These are phyloP conservation scores for Dioctria linearis DNA, from an alignment of 2,888 invertebrate genomes.

Conservation along the genomic window DNA sequence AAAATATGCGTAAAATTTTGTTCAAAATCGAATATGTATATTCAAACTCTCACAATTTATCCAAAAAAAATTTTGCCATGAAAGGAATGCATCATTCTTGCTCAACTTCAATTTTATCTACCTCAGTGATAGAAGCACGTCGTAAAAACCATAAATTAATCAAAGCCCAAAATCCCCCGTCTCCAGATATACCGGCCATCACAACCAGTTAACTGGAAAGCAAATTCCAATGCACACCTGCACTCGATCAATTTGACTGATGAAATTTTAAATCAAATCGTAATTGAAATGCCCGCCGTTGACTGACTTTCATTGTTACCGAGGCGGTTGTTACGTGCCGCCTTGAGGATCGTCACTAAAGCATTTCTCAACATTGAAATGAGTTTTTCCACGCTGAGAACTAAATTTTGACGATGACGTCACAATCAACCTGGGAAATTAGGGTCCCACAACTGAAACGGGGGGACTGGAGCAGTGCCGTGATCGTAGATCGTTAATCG, in stretches of 20 bases:
- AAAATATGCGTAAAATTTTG: too few species aligned
- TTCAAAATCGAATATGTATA: too few species aligned
- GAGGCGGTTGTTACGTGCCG: slow-evolving; percentile 14
- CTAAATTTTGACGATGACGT: slow-evolving; percentile 15
- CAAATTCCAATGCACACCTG: slow-evolving; percentile 54
- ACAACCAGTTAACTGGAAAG: slow-evolving; percentile 24
- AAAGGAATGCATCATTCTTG: too few species aligned
- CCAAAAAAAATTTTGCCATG: too few species aligned
- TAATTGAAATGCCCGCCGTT: slow-evolving; percentile 47
- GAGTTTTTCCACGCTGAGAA: background rate
- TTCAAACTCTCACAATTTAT: too few species aligned
- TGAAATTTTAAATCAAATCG: slow-evolving; percentile 52
- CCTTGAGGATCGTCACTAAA: slow-evolving; percentile 37
- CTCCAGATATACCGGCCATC: slow-evolving; percentile 19
- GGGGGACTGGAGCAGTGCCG: background rate
- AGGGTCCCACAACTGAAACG: background rate
- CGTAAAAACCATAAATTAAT: slow-evolving; percentile 39
- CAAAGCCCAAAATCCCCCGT: slow-evolving; percentile 34
- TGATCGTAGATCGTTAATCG: background rate
- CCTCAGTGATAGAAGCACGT: background rate
- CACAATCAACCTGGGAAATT: slow-evolving; percentile 29
- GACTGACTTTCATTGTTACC: slow-evolving; percentile 46
- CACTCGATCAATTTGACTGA: slow-evolving; percentile 48
- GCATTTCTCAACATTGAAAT: background rate
- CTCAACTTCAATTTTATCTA: too few species aligned